phyloP scores from a whole-genome alignment of 2,797 vertebrate species.

The Somateria mollissima region DNA sequence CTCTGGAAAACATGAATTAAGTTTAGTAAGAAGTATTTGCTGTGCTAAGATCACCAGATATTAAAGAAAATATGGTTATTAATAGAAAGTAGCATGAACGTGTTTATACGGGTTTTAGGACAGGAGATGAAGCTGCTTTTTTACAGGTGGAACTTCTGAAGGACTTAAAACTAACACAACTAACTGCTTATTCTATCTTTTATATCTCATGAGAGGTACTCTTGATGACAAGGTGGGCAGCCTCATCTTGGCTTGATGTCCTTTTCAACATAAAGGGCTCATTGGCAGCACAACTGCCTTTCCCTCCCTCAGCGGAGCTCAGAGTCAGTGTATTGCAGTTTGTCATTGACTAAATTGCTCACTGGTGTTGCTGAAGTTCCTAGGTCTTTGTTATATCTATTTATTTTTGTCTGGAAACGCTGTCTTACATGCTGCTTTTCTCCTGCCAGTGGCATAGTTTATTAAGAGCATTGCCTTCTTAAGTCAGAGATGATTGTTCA shows the following conservation, averaged over 20 bases:
- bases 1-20: not conserved
- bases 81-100: not conserved
- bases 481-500: not conserved
- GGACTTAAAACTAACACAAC: not conserved
- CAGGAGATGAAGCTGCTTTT: not conserved
- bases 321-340: not conserved
- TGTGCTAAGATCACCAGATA: not conserved
- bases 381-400: rapidly evolving
- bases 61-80: not conserved
- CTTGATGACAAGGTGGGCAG: not conserved
- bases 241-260: not conserved
- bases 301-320: not conserved
- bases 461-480: not conserved
- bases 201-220: not conserved
- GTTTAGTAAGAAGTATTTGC: not conserved
- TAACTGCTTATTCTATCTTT: not conserved
- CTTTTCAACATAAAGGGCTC: not conserved
- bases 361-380: not conserved
- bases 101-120: not conserved
- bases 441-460: not conserved
- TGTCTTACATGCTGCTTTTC: not conserved
- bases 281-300: not conserved
- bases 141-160: not conserved
- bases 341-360: not conserved
- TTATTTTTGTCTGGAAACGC: not conserved